Evolutionary conservation across 2,797 vertebrate species (phyloP).

Genomic region (Crenichthys baileyi): DNA sequence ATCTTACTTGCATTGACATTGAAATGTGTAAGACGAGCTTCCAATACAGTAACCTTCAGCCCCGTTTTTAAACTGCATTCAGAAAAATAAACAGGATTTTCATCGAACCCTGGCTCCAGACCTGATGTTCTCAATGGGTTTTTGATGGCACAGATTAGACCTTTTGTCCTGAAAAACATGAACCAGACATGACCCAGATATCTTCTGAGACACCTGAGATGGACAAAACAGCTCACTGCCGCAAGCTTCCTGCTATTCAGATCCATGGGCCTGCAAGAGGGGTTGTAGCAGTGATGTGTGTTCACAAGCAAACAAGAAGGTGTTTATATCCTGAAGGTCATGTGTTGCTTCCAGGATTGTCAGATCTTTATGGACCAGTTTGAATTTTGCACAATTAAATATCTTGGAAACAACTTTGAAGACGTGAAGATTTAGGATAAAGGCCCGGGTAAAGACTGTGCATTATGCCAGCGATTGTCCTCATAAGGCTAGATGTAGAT

Average conservation of each 20-base stretch:
- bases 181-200: slow-evolving; percentile 47
- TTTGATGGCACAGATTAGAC: slow-evolving; percentile 10
- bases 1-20: not conserved
- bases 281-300: not conserved
- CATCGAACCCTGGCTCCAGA: not conserved
- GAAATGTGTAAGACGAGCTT: slow-evolving; percentile 9
- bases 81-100: slow-evolving; percentile 13
- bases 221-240: not conserved
- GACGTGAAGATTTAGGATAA: too few species aligned
- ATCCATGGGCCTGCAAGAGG: not conserved
- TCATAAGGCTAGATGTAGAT: slow-evolving; percentile 9
- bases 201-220: slow-evolving; percentile 32
- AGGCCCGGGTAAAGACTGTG: not conserved
- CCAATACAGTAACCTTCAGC: not conserved
- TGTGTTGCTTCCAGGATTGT: too few species aligned
- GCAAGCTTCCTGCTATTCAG: slow-evolving; percentile 8
- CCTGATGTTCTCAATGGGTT: slow-evolving; percentile 9
- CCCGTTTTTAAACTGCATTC: slow-evolving; percentile 6
- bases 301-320: not conserved
- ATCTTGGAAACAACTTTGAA: not conserved
- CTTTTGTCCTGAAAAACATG: slow-evolving; percentile 23
- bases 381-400: not conserved
- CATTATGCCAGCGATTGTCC: not conserved
- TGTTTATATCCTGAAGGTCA: not conserved
- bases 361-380: not conserved